Evolutionary conservation across 2,888 invertebrate genomes (phyloP), one percentile per base, ranked within the genome.

Genomic region (Phengaris alcon): DNA sequence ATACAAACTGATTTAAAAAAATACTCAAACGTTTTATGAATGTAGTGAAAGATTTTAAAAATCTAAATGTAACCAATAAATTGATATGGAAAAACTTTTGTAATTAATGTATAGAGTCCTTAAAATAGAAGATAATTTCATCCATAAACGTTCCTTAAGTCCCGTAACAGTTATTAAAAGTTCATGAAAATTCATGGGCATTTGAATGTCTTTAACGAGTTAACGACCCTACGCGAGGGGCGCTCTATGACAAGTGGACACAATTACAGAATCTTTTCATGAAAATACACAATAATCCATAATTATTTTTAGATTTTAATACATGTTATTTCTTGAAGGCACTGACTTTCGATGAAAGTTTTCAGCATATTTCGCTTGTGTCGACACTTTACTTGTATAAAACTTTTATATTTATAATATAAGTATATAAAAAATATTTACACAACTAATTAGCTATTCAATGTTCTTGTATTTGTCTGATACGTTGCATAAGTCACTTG

Each of bases 171-270:
- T 52, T 52, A 44, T 35, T 35, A 35, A 22, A 0, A 35, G 35
- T 64, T 44, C 64, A 44, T 64, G 64, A 64, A 64, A 64, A 64
- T 64, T 64, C 64, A 64, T 64, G 9, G 64, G 9, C 35, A 35
- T 64, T 64, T 64, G 64, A 64, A 64, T 44, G 64, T 64, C 64
- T 64, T 2, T 64, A 64, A 64, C 35, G 64, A 64, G 35, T 2
- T 64, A 64, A 64, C 35, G 64, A 64, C 64, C 12, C 59, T 35
- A 35, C 57, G 13, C 12, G 9, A 44, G 64, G 64, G 64, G 12
- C 12, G 64, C 44, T 35, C 35, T 55, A 55, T 44, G 12, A 64
- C 64, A 64, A 64, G 44, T 2, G 13, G 64, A 64, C 35, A 12
- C 52, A 44, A 35, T 64, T 44, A 64, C 35, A 12, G 64, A 44